Evolutionary conservation across 2,113 vertebrate species (phyloP).

Genomic region (Phylloscopus trochilus): DNA sequence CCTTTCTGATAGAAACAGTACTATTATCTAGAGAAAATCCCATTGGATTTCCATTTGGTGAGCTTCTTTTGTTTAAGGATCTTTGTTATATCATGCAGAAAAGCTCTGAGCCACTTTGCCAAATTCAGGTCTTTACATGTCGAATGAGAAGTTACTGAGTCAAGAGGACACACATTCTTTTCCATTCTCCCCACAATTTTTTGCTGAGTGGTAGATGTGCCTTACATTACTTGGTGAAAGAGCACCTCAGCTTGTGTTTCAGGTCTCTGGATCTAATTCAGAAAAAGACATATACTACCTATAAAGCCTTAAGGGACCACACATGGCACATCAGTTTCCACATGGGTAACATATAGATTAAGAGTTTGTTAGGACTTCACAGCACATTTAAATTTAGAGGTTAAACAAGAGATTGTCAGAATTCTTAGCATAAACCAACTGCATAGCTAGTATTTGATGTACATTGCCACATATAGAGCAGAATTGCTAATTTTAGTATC

Average conservation of each 20-base stretch:
- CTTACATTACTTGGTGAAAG: background rate
- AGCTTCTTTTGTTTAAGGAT: background rate
- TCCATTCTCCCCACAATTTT: background rate
- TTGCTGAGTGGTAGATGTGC: background rate
- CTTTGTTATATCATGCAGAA: background rate
- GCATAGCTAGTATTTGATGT: background rate
- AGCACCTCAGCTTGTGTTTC: background rate
- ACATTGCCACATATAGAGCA: background rate
- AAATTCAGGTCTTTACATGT: slow-evolving; percentile 3
- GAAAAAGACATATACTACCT: background rate
- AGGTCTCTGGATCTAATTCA: background rate
- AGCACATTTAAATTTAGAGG: background rate
- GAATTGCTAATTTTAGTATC: background rate
- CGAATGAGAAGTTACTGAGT: background rate
- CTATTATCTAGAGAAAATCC: background rate
- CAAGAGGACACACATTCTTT: background rate
- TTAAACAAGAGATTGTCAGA: background rate
- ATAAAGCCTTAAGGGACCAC: background rate
- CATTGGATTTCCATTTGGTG: background rate
- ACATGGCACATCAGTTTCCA: background rate
- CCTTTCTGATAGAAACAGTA: background rate
- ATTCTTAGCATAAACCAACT: background rate
- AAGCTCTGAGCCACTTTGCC: background rate
- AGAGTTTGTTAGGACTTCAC: background rate
- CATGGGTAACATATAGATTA: background rate